Percentiles rank a stretch among this genome's conserved stretches.
Conservation (phyloP, 2,888 invertebrate genomes). For the Drosophila anomelani region DNA sequence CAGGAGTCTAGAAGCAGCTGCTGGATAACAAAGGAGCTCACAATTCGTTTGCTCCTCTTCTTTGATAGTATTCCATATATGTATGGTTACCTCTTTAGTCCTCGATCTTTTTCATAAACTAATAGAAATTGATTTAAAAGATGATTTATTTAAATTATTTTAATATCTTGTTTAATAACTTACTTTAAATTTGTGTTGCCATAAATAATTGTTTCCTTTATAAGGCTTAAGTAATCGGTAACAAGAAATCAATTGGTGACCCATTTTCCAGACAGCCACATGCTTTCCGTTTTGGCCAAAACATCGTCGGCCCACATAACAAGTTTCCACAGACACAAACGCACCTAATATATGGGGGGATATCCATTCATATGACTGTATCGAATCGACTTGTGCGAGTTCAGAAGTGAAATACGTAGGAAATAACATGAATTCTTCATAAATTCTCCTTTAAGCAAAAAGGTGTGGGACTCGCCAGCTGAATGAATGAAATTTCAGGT, state of each 20-base stretch:
- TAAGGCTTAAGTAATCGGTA: background rate
- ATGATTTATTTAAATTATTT: background rate
- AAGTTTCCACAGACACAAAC: constrained; percentile 27
- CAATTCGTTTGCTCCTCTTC: constrained; percentile 23
- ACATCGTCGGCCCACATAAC: constrained; percentile 17
- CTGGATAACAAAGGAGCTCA: constrained; percentile 47
- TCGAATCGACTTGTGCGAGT: constrained; percentile 29
- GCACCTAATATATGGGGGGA: background rate
- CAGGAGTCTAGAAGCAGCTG: constrained; percentile 38
- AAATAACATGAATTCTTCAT: constrained; percentile 29
- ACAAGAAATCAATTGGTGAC: constrained; percentile 31
- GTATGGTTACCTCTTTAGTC: background rate
- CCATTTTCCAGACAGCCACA: constrained; percentile 5
- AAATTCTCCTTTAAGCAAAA: constrained; percentile 24
- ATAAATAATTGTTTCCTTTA: background rate
- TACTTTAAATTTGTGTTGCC: background rate
- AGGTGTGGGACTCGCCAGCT: constrained; percentile 20
- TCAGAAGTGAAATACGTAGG: constrained; percentile 24
- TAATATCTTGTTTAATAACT: background rate
- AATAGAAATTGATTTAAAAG: background rate
- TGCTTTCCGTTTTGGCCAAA: constrained; percentile 17
- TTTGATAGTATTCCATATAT: background rate
- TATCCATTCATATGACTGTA: constrained; percentile 17
- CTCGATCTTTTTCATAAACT: background rate
- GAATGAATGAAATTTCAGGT: background rate